Base-by-base conservation (phyloP, 2,797 vertebrate species). In the Nannoperca obscura region DNA sequence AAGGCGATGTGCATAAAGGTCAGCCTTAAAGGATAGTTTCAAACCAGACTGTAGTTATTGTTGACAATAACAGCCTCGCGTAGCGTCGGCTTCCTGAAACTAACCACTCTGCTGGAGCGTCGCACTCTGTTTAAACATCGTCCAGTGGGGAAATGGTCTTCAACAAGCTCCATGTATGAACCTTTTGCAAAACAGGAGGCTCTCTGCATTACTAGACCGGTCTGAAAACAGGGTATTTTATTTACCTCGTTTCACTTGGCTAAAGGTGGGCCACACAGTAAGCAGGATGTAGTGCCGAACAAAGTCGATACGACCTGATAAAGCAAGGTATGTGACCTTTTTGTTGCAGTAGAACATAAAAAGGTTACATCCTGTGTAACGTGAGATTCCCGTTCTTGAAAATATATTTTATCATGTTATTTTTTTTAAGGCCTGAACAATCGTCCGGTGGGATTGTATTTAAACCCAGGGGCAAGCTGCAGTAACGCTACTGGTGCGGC, bases 381-480 rank as follows among this genome's bases (percentile, higher is more conserved):
- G 34, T 22, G 42, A 70, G n/a, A 68, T 50, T 62, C 15, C n/a
- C 52, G 58, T 44, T 74, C 50, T 50, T 42, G 50, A 63, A 61
- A 61, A 61, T 32, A 55, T 61, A 38, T 40, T 64, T 49, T 13
- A 52, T 78, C n/a, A 19, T 62, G 19, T 27, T 60, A 19, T 69
- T 27, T 60, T 30, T 67, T 71, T 42, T 12, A 71, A 61, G 52
- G 53, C 65, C 60, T 54, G 49, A 69, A n/a, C 27, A 61, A 12
- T 54, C 1, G 3, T 46, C 38, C 19, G 15, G 50, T 17, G 46
- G 15, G 46, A 11, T 38, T 61, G 34, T 60, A n/a, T 36, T 72
- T 17, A 60, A 38, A 50, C 12, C 2, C 8, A 20, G 15, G 27
- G 30, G 47, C 27, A 57, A 20, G 30, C 76, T 67, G 30, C 63